Conservation (phyloP, 2,113 vertebrate species). For the Anarrhichthys ocellatus region DNA sequence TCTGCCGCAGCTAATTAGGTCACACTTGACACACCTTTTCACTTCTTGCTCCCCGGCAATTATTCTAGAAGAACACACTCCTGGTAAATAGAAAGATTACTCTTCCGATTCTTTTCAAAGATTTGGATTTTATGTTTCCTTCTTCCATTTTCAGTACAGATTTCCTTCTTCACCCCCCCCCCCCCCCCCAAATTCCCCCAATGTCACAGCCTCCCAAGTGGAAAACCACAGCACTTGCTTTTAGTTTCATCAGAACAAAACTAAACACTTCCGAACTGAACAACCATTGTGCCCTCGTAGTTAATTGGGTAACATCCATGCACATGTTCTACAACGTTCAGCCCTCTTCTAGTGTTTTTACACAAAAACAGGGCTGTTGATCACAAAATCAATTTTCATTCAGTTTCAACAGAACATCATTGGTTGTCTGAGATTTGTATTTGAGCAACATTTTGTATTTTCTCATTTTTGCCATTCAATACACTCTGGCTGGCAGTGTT, state of each 20-base stretch:
- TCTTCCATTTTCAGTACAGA: slow-evolving; percentile 2
- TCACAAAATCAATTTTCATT: not conserved
- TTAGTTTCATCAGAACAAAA: slow-evolving; percentile 64
- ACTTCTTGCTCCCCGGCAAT: slow-evolving; percentile 41
- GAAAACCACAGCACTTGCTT: slow-evolving; percentile 54
- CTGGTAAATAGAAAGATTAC: slow-evolving; percentile 55
- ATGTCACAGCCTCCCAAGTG: slow-evolving; percentile 38
- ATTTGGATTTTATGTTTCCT: slow-evolving; percentile 31
- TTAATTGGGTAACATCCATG: slow-evolving; percentile 12
- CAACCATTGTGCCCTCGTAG: slow-evolving; percentile 3
- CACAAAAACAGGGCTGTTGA: not conserved
- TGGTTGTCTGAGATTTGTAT: slow-evolving; percentile 3
- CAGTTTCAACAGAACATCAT: not conserved
- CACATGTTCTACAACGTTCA: slow-evolving; percentile 19
- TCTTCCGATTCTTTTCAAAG: slow-evolving; percentile 9
- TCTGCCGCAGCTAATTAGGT: slow-evolving; percentile 66
- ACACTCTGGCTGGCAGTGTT: not conserved
- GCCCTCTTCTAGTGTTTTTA: not conserved
- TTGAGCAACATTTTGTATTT: not conserved
- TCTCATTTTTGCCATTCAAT: slow-evolving; percentile 1
- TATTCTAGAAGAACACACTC: slow-evolving; percentile 48
- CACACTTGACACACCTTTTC: slow-evolving; percentile 62
- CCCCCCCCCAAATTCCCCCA: not conserved
- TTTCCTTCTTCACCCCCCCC: slow-evolving; percentile 26
- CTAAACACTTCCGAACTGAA: slow-evolving; percentile 18